phyloP scores from a whole-genome alignment of 2,113 vertebrate genomes.

The Carlito syrichta region DNA sequence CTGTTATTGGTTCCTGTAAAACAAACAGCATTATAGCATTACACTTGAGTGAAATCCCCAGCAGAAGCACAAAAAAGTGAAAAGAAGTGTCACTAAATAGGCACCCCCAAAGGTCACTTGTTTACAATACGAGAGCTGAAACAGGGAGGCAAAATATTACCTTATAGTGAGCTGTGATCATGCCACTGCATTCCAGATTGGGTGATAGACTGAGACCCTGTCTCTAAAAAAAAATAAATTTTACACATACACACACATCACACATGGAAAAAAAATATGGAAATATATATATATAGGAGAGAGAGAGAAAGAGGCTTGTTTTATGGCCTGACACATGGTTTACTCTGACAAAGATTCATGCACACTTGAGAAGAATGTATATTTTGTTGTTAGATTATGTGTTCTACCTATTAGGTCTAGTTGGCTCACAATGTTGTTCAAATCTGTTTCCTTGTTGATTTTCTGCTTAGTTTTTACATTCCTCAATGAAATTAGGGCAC shows the following conservation, averaged over 20 bases:
- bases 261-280: no score
- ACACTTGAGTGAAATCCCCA: neutral
- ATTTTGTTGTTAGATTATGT: neutral
- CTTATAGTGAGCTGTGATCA: no score
- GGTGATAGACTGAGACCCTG: no score
- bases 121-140: neutral
- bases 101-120: neutral
- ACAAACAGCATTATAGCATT: neutral
- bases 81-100: neutral
- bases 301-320: neutral
- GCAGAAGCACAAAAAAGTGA: neutral
- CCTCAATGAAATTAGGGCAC: neutral
- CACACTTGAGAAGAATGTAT: neutral
- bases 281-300: no score
- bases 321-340: neutral
- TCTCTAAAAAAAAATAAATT: no score
- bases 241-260: no score
- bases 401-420: neutral
- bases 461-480: neutral
- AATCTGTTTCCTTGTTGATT: neutral
- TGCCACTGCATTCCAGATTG: no score
- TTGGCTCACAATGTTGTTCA: neutral
- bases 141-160: neutral
- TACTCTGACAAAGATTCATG: neutral
- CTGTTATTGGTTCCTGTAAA: neutral